phyloP scores from a whole-genome alignment of 2,113 vertebrate genomes.

The Callithrix jacchus region DNA sequence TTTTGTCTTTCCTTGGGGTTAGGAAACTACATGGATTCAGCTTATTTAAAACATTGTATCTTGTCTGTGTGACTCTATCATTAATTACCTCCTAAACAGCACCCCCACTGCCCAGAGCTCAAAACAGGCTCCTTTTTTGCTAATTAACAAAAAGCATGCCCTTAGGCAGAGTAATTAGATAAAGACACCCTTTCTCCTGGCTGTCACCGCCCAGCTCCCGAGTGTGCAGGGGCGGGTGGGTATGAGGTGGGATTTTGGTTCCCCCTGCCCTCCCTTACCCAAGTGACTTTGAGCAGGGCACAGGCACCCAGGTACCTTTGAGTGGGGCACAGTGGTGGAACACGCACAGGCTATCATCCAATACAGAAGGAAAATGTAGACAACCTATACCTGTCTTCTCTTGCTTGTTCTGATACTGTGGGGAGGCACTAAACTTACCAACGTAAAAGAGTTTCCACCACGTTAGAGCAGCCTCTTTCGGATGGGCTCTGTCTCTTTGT shows the following conservation, averaged over 20 bases:
- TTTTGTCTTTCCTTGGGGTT: not conserved
- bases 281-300: not conserved
- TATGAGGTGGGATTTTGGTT: not conserved
- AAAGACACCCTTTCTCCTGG: not conserved
- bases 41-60: not conserved
- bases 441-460: not conserved
- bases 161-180: not conserved
- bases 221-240: not conserved
- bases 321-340: not conserved
- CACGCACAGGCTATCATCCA: accelerated
- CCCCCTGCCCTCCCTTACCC: no score
- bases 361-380: not conserved
- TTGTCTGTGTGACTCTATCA: not conserved
- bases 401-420: not conserved
- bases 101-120: no score
- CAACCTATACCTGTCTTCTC: not conserved
- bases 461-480: not conserved
- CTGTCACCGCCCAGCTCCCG: not conserved
- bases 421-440: not conserved
- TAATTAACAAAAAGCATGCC: not conserved
- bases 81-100: not conserved
- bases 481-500: not conserved
- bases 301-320: not conserved
- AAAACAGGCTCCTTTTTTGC: not conserved
- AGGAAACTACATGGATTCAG: not conserved